Evolutionary conservation across 2,113 vertebrate species (phyloP), one percentile per base, ranked within the genome.

Genomic region (Oostethus manadensis): DNA sequence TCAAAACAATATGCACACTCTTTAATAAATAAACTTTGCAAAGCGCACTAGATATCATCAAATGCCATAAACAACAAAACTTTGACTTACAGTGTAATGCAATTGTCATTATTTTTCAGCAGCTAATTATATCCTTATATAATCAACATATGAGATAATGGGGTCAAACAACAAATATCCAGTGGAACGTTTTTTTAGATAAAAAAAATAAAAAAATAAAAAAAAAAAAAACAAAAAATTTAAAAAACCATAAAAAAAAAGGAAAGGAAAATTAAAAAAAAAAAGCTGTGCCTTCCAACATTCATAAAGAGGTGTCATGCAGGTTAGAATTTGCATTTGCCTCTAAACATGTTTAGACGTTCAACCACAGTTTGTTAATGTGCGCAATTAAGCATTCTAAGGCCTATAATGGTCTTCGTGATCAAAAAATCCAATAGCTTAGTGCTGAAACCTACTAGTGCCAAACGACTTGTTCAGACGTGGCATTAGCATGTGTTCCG

Each of bases 1-100:
- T 60, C 22, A 64, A 56, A 74, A 44, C 45, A 65, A 43, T 35
- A 63, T 78, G 11, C 14, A 51, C 48, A 69, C 33, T 61, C 66
- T 83, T 84, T 76, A 80, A 84, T 82, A 83, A 84, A 83, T 87
- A 74, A 78, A 78, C 40, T 58, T 61, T 71, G 48, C 54, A 69
- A 80, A 68, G 22, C 11, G 26, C 13, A 66, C 75, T 70, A 46
- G 29, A 44, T 51, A 51, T 53, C 16, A 14, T 18, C 9, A 60
- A 74, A 70, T 26, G 59, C 60, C 73, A 65, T 17, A 44, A 66
- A 69, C 64, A n/a, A 14, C 15, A 54, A 10, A 7, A 51, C n/a
- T 8, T 7, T 33, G 8, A 47, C 17, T 58, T 63, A 55, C 38
- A 67, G 53, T 67, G 40, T 40, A 43, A 58, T 43, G 29, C 43